Evolutionary conservation across 2,797 vertebrate species (phyloP), one percentile per base, ranked within the genome.

Genomic region (Antennarius maculatus): DNA sequence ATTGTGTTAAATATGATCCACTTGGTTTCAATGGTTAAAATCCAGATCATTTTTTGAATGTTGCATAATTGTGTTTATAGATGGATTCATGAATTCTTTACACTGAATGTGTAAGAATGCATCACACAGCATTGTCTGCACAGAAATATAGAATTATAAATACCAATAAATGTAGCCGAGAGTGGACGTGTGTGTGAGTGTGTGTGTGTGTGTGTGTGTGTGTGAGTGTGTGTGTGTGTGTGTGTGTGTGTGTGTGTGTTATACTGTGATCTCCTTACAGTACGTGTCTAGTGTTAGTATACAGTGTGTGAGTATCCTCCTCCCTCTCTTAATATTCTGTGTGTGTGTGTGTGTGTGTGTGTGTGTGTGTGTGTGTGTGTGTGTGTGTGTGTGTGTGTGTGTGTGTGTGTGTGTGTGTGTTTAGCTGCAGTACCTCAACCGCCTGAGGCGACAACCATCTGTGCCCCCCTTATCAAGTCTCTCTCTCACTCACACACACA

Each of bases 381-480:
- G 57, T 43, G 54, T 61, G n/a, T 43, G 62, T 59, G 51, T 76
- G 54, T 70, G 61, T 64, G 55, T 55, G 67, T 67, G 64, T 65
- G 62, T 60, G 61, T 66, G 63, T 65, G 51, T 63, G 67, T 66
- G 57, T 49, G 61, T 71, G 69, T 60, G 29, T 87, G 81, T 89
- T 85, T 84, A 85, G 79, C 79, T 86, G 85, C 80, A 77, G 81
- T 75, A 82, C 81, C 74, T 84, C 68, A 37, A 79, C 76, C 42
- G 88, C 90, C 91, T 82, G 66, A 81, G 92, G 89, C 87, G 71
- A 85, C 74, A 78, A 71, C 89, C 92, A 91, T 92, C 91, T 92
- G 91, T 88, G 82, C 68, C 79, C 77, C 77, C 50, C 18, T 62
- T 54, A 61, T 17, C 50, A 61, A 62, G 66, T 76, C 71, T 71